Percentiles rank a stretch among this genome's conserved stretches.
phyloP scores from a whole-genome alignment of 2,888 invertebrate species.

The Drosophila affinis region DNA sequence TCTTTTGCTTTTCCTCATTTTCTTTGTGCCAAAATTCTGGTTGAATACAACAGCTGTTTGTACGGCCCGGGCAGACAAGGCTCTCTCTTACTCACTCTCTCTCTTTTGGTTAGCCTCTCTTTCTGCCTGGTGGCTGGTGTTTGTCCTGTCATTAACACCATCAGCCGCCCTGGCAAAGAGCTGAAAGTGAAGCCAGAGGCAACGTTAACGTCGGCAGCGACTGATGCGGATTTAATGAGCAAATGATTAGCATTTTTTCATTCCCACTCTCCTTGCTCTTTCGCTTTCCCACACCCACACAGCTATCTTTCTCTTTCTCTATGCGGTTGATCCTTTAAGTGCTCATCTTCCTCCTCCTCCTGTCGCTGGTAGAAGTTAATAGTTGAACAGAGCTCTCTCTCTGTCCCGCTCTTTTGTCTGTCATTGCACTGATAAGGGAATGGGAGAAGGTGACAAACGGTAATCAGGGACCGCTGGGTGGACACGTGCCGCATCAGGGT shows the following conservation, averaged over 20 bases:
- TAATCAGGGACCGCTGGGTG: conserved; percentile 19
- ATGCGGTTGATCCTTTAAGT: neutral
- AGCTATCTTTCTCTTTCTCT: neutral
- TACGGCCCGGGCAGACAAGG: conserved; percentile 15
- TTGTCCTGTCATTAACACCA: conserved; percentile 61
- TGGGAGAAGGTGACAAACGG: conserved; percentile 40
- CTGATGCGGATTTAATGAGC: conserved; percentile 76
- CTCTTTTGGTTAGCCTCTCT: neutral
- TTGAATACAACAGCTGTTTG: conserved; percentile 34
- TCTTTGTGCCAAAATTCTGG: conserved; percentile 50
- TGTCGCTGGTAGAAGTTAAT: conserved; percentile 25
- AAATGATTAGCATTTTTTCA: conserved; percentile 71
- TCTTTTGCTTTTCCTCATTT: conserved; percentile 7
- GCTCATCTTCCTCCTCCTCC: neutral
- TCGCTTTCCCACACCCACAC: neutral
- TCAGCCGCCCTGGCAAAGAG: neutral
- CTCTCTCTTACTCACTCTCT: conserved; percentile 3
- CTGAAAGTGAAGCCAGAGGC: conserved; percentile 16
- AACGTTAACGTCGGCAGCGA: conserved; percentile 9
- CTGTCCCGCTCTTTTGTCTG: conserved; percentile 17
- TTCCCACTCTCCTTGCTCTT: neutral
- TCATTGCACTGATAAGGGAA: conserved; percentile 37
- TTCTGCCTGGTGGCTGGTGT: conserved; percentile 42
- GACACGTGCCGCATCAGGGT: conserved; percentile 42
- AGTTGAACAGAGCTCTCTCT: conserved; percentile 6